Conservation (phyloP, 2,888 invertebrate species). For the Drosophila putrida region DNA sequence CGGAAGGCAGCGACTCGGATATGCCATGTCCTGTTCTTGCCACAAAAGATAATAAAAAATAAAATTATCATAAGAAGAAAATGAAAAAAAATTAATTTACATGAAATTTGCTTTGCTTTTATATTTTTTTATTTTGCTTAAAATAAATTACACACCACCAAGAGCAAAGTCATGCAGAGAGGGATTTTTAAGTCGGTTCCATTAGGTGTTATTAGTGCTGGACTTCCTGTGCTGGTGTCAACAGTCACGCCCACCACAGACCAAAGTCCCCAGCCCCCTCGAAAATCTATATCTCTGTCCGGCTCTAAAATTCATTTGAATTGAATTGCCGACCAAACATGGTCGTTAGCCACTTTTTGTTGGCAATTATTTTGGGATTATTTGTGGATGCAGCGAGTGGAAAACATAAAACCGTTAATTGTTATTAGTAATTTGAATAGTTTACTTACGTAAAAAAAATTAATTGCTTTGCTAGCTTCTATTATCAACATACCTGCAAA, state of each 20-base stretch:
- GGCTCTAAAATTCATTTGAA: constrained; percentile 13
- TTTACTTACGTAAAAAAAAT: constrained; percentile 41
- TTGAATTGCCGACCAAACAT: constrained; percentile 10
- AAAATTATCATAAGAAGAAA: constrained; percentile 63
- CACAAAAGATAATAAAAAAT: constrained; percentile 58
- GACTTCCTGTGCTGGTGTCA: constrained; percentile 48
- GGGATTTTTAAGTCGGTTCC: constrained; percentile 17
- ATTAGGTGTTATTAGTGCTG: constrained; percentile 62
- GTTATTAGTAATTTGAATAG: constrained; percentile 11
- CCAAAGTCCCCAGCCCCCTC: constrained; percentile 3
- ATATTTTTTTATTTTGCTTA: constrained; percentile 34
- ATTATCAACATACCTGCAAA: constrained; percentile 54
- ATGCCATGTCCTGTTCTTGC: constrained; percentile 15
- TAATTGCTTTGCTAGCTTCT: neutral
- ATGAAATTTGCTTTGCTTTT: constrained; percentile 59
- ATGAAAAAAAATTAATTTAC: constrained; percentile 71
- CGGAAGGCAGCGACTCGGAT: constrained; percentile 26
- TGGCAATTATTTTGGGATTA: neutral
- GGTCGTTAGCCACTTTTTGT: constrained; percentile 1
- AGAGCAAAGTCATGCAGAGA: constrained; percentile 8
- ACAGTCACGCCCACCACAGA: constrained; percentile 37
- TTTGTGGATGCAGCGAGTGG: constrained; percentile 5
- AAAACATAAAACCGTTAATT: constrained; percentile 13
- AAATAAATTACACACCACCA: constrained; percentile 54
- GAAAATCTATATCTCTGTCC: constrained; percentile 8